Evolutionary conservation across 2,888 invertebrate genomes (phyloP), one percentile per base, ranked within the genome.

Genomic region (Abrostola triplasia): DNA sequence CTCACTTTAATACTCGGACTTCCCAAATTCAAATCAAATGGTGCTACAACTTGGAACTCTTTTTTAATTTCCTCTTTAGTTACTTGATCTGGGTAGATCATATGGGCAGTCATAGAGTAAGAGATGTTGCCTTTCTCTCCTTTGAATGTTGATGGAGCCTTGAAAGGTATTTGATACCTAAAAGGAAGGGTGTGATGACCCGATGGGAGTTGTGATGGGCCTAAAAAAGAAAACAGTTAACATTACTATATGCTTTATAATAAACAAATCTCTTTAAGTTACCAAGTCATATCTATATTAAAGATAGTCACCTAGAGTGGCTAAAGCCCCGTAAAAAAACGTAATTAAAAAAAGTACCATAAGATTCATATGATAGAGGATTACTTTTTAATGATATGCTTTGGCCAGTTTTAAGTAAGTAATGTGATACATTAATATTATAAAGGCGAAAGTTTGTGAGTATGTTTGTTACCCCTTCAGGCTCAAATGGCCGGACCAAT

Each of bases 1-100:
- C 77, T 67, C 62, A 87, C 88, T 70, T 78, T 85, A 8, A 88
- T 67, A 50, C 67, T 64, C 13, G 80, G 79, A n/a, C 78, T 83
- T 5, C 82, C 85, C 6, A 71, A 75, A 69, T 90, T 91, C 73
- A 91, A 75, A 74, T 91, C 86, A 10, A 90, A 73, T 0, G 91
- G 91, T 6, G 88, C 85, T 6, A 92, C 77, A 10, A 92, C 86
- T 54, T 87, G 70, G 60, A 92, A 86, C 0, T 70, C 51, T 47
- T 83, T 83, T 0, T 52, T 60, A 1, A 91, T 35, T 5, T 82
- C 73, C 6, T 87, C 82, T 6, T 70, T 77, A 0, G 59, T 35
- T 11, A 67, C 59, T 35, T 79, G 79, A 1, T 82, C 82, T 0
- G 83, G 65, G 47, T 73, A 76, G 24, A 88, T 82, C 35, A 91